Base-by-base conservation (phyloP, 1,140 invertebrate genomes). In the Panagrolaimus sp. region DNA sequence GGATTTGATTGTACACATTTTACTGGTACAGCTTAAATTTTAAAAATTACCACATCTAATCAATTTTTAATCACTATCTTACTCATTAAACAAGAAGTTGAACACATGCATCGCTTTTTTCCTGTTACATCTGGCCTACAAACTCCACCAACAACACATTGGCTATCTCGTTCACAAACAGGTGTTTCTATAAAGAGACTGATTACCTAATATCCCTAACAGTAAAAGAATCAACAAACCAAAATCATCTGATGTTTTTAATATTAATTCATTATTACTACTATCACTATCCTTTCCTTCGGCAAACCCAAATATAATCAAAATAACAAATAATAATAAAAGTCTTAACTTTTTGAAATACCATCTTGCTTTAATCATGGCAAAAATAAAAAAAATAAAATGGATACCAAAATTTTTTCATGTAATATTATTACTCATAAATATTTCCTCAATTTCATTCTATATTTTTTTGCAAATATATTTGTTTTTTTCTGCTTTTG, bases 61-160 rank as follows among this genome's bases (percentile, higher is more conserved):
- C 67, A 51, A 16, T 25, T 14, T 23, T 14, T 48, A 66, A 42
- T 13, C n/a, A 11, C 0, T 11, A 27, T 38, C 71, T 65, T 66
- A 80, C 80, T 78, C 20, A 76, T 44, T 53, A 77, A 75, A 73
- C 78, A 80, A 64, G 78, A 78, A 43, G 68, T 75, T 1, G 78
- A 78, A 57, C 78, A 80, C 48, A 80, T 44, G 65, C 78, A 80
- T 31, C 76, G 71, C 0, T 80, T 72, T 11, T 67, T 66, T 4
- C 75, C 74, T 20, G 68, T 63, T 7, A 64, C 45, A 51, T 78
- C 77, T 47, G 71, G 70, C 14, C 76, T 51, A 67, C 78, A 80
- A 45, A 78, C 67, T 45, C 78, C 78, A 20, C 73, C 67, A 61
- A 66, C 45, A 13, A 80, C 78, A 76, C 78, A 80, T 23, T 80